These are phyloP conservation scores for Eulemur rubriventer DNA, from an alignment of 2,797 vertebrate genomes.

Conservation along the genomic window DNA sequence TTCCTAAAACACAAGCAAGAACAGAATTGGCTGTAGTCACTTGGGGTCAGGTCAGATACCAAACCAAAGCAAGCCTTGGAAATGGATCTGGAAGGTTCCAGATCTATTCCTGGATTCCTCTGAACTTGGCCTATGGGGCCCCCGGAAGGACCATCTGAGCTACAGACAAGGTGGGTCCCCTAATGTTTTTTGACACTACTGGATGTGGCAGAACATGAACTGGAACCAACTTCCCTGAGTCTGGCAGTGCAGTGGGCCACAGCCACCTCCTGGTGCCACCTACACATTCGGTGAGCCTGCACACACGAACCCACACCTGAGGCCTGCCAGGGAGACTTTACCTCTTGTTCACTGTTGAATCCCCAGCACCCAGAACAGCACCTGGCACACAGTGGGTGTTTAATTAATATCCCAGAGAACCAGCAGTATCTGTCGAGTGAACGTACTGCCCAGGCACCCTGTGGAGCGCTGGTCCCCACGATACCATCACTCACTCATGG, in stretches of 20 bases:
- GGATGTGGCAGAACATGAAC: too few relatives aligned
- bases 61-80: not conserved
- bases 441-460: rapidly evolving
- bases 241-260: not conserved
- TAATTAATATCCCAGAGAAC: rapidly evolving
- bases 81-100: not conserved
- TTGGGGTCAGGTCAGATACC: rapidly evolving
- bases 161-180: not conserved
- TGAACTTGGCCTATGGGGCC: not conserved
- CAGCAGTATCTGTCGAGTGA: rapidly evolving
- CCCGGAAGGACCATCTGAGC: not conserved
- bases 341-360: rapidly evolving
- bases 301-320: rapidly evolving
- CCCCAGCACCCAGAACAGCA: not conserved
- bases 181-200: not conserved
- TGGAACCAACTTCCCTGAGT: not conserved
- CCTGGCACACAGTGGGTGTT: rapidly evolving
- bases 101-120: not conserved
- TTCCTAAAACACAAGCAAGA: constrained; percentile 87
- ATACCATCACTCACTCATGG: rapidly evolving
- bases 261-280: not conserved
- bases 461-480: rapidly evolving
- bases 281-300: rapidly evolving
- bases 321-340: not conserved
- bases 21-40: not conserved